Evolutionary conservation across 2,888 invertebrate species (phyloP).

Genomic region (Lycophotia porphyrea): DNA sequence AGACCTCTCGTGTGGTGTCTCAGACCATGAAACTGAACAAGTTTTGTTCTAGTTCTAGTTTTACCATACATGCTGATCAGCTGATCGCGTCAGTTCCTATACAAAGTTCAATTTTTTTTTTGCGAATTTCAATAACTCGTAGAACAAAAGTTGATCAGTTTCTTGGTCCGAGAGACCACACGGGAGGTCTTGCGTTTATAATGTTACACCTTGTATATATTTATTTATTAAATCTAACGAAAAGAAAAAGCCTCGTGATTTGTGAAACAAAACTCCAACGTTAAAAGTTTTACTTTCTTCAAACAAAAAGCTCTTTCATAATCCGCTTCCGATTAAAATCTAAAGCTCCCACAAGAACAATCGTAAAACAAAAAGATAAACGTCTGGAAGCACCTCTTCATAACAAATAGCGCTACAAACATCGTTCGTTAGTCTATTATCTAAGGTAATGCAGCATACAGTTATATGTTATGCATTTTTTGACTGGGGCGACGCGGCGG

Average conservation of each 20-base stretch:
- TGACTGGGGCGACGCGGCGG: conserved; percentile 59
- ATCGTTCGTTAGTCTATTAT: conserved; percentile 56
- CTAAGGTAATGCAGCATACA: conserved; percentile 58
- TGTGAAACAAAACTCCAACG: background rate
- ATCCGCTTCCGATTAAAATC: conserved; percentile 46
- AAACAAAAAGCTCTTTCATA: conserved; percentile 36
- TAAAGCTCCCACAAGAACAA: conserved; percentile 35
- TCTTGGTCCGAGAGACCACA: no score
- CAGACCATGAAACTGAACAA: no score
- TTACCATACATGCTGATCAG: no score
- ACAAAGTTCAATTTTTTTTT: no score
- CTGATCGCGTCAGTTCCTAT: no score
- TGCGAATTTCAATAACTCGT: no score
- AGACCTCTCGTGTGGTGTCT: no score
- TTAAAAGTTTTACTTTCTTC: background rate
- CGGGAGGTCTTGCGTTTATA: no score
- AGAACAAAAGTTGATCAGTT: no score
- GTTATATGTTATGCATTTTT: conserved; percentile 66
- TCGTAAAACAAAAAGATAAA: conserved; percentile 60
- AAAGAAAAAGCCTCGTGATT: background rate
- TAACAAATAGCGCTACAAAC: conserved; percentile 53
- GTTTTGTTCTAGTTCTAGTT: no score
- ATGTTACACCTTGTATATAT: no score
- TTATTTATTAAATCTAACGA: background rate
- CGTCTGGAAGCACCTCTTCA: conserved; percentile 43